Percentiles rank a stretch among this genome's conserved stretches.
Conservation (phyloP, 2,113 vertebrate species). For the Sylvilagus bachmani region DNA sequence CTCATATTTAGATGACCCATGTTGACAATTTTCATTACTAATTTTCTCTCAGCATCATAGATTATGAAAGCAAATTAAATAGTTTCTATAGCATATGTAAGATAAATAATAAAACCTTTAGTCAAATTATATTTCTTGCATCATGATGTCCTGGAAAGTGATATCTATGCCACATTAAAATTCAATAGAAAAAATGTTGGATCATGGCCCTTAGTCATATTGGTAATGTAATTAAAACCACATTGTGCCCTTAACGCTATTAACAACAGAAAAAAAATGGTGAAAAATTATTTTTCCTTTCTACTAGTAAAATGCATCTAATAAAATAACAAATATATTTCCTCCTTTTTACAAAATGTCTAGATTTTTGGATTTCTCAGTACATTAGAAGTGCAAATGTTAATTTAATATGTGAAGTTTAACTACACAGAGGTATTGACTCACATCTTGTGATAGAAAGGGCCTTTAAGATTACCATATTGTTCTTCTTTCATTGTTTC, state of each 20-base stretch:
- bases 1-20: slow-evolving; percentile 11
- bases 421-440: background rate
- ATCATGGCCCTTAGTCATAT: background rate
- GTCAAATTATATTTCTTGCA: background rate
- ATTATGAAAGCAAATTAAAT: slow-evolving; percentile 49
- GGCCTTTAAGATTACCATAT: background rate
- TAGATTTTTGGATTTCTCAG: background rate
- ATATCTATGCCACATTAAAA: background rate
- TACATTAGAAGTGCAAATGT: background rate
- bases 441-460: background rate
- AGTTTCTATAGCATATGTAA: slow-evolving; percentile 36
- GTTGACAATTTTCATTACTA: slow-evolving; percentile 45
- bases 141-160: background rate
- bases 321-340: background rate
- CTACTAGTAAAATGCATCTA: background rate
- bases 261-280: background rate
- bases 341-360: background rate
- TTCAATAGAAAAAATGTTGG: background rate
- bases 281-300: background rate
- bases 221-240: slow-evolving; percentile 14
- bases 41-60: slow-evolving; percentile 4
- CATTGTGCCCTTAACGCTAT: background rate
- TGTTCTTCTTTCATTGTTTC: background rate
- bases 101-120: background rate
- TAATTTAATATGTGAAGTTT: background rate